Conservation (phyloP, 2,888 invertebrate species). For the Tenodera sinensis region DNA sequence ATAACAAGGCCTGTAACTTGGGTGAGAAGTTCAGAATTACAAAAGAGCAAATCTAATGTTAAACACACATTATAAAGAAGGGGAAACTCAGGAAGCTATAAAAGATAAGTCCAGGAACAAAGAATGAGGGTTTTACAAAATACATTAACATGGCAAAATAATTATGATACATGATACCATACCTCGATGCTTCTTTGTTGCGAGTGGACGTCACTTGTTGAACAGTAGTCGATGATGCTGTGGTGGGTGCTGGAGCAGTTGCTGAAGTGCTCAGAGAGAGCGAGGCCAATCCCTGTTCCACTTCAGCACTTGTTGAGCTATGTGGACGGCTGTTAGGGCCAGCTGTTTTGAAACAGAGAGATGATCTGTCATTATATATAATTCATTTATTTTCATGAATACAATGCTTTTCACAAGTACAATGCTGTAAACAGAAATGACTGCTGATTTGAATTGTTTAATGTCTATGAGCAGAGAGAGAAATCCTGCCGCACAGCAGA, state of each 20-base stretch:
- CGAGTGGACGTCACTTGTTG: constrained; percentile 26
- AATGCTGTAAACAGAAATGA: not conserved
- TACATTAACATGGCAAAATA: too few species aligned
- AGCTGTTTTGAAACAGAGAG: constrained; percentile 17
- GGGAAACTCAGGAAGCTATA: too few species aligned
- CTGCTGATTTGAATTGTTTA: too few species aligned
- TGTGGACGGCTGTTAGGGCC: constrained; percentile 62
- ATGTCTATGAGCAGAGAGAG: too few species aligned
- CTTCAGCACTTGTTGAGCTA: constrained; percentile 66
- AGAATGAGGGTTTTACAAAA: too few species aligned
- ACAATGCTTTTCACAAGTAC: not conserved
- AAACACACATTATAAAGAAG: too few species aligned
- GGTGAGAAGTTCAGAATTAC: too few species aligned
- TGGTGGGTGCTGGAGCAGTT: constrained; percentile 21
- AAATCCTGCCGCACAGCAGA: too few species aligned
- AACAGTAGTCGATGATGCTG: constrained; percentile 8
- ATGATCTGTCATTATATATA: not conserved
- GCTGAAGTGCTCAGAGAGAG: constrained; percentile 45
- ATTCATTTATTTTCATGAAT: too few species aligned
- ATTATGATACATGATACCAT: not conserved
- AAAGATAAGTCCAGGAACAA: too few species aligned
- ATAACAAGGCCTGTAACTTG: too few species aligned
- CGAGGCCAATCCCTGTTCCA: constrained; percentile 57
- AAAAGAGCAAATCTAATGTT: too few species aligned
- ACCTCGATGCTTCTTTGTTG: constrained; percentile 22